phyloP scores from a whole-genome alignment of 2,888 invertebrate genomes.

The Chironomus riparius region DNA sequence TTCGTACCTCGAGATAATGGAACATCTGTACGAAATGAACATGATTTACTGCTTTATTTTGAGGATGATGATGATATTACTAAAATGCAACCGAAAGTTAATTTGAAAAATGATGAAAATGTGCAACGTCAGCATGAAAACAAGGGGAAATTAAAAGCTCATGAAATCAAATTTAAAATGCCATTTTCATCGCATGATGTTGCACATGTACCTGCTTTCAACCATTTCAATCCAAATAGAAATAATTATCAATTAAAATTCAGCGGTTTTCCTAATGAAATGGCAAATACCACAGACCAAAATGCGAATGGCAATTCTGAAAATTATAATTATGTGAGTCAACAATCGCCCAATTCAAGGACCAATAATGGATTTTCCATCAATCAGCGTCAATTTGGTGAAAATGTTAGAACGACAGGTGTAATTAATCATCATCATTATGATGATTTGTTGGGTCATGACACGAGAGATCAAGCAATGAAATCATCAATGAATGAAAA shows the following conservation, averaged over 20 bases:
- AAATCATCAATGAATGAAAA: not conserved
- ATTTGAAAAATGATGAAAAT: not conserved
- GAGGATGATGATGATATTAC: not conserved
- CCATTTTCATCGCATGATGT: not conserved
- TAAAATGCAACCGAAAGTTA: not conserved
- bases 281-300: not conserved
- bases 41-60: not conserved
- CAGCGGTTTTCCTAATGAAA: not conserved
- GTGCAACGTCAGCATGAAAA: not conserved
- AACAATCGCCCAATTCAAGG: not conserved
- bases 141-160: not conserved
- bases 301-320: not conserved
- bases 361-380: not conserved
- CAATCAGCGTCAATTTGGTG: not conserved
- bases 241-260: not conserved
- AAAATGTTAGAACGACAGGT: not conserved
- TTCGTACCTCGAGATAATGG: not conserved
- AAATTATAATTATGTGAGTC: not conserved
- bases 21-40: not conserved
- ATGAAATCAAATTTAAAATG: not conserved
- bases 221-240: not conserved
- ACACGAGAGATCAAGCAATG: not conserved
- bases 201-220: no score
- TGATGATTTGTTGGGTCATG: not conserved
- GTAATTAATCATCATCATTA: not conserved